These are phyloP conservation scores for Scaptomyza graminum DNA, from an alignment of 1,140 invertebrate species.

Conservation along the genomic window DNA sequence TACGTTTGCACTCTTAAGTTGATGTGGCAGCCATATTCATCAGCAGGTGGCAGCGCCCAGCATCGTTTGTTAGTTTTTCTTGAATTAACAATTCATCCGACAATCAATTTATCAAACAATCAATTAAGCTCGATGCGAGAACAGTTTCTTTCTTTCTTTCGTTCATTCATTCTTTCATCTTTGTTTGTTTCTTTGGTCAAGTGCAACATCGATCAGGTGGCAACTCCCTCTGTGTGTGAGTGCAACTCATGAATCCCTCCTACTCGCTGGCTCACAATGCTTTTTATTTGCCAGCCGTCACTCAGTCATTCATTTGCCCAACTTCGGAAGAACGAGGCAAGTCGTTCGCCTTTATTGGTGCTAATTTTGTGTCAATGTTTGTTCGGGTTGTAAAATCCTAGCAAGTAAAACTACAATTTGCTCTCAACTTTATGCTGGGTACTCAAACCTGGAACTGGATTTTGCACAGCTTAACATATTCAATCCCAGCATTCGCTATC, in stretches of 20 bases:
- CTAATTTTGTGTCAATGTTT: slow-evolving; percentile 43
- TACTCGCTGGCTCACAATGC: too few relatives aligned
- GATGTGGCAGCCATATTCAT: slow-evolving; percentile 43
- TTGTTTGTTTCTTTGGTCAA: not conserved
- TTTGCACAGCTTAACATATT: too few relatives aligned
- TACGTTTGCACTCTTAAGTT: slow-evolving; percentile 8
- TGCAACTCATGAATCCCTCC: too few relatives aligned
- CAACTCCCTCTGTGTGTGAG: not conserved
- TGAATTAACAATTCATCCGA: slow-evolving; percentile 43
- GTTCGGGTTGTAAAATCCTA: slow-evolving; percentile 3
- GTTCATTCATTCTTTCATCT: not conserved
- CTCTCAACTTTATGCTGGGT: not conserved
- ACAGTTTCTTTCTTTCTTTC: not conserved
- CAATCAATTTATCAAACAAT: slow-evolving; percentile 60
- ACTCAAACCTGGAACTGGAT: too few relatives aligned
- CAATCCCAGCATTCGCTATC: too few relatives aligned
- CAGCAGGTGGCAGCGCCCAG: slow-evolving; percentile 17
- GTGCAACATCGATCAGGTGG: too few relatives aligned
- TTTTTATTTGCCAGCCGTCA: not conserved
- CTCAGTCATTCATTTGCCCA: slow-evolving; percentile 10
- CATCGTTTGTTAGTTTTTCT: slow-evolving; percentile 20
- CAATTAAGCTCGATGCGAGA: slow-evolving; percentile 35
- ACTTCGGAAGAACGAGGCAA: too few relatives aligned
- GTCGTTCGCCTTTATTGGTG: slow-evolving; percentile 4
- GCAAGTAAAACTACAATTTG: not conserved